Evolutionary conservation across 2,888 invertebrate genomes (phyloP), one percentile per base, ranked within the genome.

Genomic region (Orthosia cruda): DNA sequence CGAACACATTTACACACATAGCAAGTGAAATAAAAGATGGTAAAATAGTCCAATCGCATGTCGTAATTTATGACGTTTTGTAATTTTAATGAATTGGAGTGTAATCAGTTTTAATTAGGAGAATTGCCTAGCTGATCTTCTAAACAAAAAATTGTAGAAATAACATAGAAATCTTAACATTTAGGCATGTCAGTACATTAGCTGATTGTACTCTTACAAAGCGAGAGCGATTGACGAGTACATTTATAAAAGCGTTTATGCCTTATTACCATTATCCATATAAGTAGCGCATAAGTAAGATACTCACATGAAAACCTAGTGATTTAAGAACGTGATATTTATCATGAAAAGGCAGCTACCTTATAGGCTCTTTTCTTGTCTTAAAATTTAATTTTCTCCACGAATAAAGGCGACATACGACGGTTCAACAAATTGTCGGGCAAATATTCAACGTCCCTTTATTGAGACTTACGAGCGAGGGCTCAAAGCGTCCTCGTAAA

Each of bases 371-470:
- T 72, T n/a, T n/a, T n/a, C 13, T 55, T 64, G 61, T 12, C 50
- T 18, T 49, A 16, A 63, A 59, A 69, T 54, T 73, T 45, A 64
- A 73, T 61, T 57, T 68, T 12, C 5, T 16, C n/a, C 23, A 61
- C 49, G 18, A 63, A 77, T 70, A 71, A 77, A 68, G 47, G 64
- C 45, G 66, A 71, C 71, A 67, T 55, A 54, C 40, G 72, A 75
- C 47, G 62, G 52, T 49, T n/a, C 58, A 62, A 23, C 66, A 85
- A 85, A 83, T 76, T 83, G 81, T 66, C 65, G 45, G 74, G 83
- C 85, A 80, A 87, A 87, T 85, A 77, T 78, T 80, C 76, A 74
- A 70, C 65, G 71, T 54, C 70, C 67, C 23, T 76, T 68, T 83
- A 85, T 83, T 71, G 80, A 80, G 77, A 75, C 67, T 66, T 67